Conservation (phyloP, 2,797 vertebrate species). For the Rhinichthys osculus region DNA sequence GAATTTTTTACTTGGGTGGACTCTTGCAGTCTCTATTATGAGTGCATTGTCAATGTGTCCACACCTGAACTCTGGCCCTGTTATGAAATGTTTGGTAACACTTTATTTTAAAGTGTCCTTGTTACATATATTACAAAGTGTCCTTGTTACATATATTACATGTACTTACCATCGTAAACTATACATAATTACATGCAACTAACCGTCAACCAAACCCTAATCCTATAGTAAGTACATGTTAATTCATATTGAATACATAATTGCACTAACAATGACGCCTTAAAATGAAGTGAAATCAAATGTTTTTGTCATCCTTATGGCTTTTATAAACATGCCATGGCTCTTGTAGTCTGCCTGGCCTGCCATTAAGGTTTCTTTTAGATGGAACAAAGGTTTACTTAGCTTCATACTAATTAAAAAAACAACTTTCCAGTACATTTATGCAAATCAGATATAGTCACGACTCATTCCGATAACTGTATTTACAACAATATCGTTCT, state of each 20-base stretch:
- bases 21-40: not conserved
- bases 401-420: not conserved
- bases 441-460: not conserved
- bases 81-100: too few species aligned
- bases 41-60: not conserved
- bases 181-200: too few species aligned
- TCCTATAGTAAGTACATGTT: too few species aligned
- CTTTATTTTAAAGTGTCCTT: too few species aligned
- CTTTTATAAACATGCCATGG: not conserved
- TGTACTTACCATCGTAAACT: too few species aligned
- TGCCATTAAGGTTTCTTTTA: not conserved
- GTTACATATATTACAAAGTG: too few species aligned
- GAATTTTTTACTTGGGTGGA: not conserved
- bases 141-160: too few species aligned
- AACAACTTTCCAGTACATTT: not conserved
- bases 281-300: not conserved
- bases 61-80: not conserved
- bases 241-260: too few species aligned
- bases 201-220: too few species aligned
- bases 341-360: not conserved
- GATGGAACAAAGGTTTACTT: not conserved
- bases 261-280: too few species aligned
- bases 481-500: not conserved
- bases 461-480: not conserved
- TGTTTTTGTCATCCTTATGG: not conserved